A percentile compares a stretch with the other conserved stretches of the same genome.
Evolutionary conservation across 2,797 vertebrate genomes (phyloP).

Genomic region (Malacoraja senta): DNA sequence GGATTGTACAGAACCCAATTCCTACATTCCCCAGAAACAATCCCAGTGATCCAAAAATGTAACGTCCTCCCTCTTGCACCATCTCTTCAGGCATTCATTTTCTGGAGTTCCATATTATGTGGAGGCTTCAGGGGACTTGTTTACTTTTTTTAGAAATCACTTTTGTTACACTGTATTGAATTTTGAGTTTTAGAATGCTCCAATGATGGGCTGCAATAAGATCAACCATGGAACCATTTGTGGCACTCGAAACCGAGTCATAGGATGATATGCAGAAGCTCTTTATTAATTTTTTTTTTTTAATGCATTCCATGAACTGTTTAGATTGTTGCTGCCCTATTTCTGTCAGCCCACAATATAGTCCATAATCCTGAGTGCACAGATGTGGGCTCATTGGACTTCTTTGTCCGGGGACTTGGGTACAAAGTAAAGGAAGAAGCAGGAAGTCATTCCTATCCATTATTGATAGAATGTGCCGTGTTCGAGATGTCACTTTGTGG

Average conservation of each 20-base stretch:
- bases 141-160: not conserved
- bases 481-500: not conserved
- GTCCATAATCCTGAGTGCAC: too few species aligned
- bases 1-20: too few species aligned
- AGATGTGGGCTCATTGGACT: too few species aligned
- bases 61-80: too few species aligned
- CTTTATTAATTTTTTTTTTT: too few species aligned
- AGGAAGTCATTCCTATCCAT: not conserved
- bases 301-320: too few species aligned
- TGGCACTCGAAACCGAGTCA: not conserved
- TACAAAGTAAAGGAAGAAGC: not conserved
- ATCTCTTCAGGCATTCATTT: too few species aligned
- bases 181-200: not conserved
- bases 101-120: too few species aligned
- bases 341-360: too few species aligned
- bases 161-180: not conserved
- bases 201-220: not conserved
- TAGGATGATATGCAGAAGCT: not conserved
- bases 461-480: not conserved
- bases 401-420: not conserved
- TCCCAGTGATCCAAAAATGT: too few species aligned
- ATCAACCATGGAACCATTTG: not conserved
- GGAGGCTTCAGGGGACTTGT: not conserved
- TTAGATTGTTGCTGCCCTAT: too few species aligned
- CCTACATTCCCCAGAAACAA: too few species aligned